Evolutionary conservation across 1,140 invertebrate genomes (phyloP), one percentile per base, ranked within the genome.

Genomic region (Drosophila malerkotliana): DNA sequence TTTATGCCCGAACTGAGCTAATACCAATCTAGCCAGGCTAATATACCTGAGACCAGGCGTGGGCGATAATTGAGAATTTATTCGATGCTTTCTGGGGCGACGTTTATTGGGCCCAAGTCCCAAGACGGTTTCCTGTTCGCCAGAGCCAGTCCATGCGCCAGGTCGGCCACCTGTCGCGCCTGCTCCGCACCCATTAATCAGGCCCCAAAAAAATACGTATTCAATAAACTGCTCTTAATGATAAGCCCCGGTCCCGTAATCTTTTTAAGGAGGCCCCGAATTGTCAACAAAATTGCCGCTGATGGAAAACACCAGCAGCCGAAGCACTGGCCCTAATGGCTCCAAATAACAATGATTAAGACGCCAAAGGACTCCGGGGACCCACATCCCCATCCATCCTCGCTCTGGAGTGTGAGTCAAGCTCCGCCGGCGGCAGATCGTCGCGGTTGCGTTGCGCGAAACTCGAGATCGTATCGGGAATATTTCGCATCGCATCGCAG

Each of bases 41-140:
- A 21, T 21, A 21, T 77, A 71, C 54, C 66, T 51, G 21, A 41
- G 71, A 48, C 49, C 58, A 28, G 82, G 82, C 82, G 82, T 85
- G 82, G 83, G 82, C 83, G 82, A 87, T 85, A 85, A 85, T 85
- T 87, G 82, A 72, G 78, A 87, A 87, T 85, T 87, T 85, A 85
- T 85, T 68, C 77, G 82, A 61, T 67, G 59, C 54, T 52, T 81
- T 85, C 57, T 72, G 83, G 62, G 74, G 78, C 82, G 82, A 85
- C 82, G 83, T 87, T 85, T 87, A 82, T 87, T 72, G 52, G 69
- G 69, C 18, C 82, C 71, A 87, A 82, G 52, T 48, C 59, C 48
- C 63, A 18, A 18, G 21, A 3, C 49, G 57, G 78, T 74, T 85
- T 85, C 82, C 82, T 87, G 82, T 82, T 71, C 37, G 15, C 6